A percentile compares a stretch with the other conserved stretches of the same genome.
Evolutionary conservation across 2,113 vertebrate genomes (phyloP).

Genomic region (Zosterops pallidus): DNA sequence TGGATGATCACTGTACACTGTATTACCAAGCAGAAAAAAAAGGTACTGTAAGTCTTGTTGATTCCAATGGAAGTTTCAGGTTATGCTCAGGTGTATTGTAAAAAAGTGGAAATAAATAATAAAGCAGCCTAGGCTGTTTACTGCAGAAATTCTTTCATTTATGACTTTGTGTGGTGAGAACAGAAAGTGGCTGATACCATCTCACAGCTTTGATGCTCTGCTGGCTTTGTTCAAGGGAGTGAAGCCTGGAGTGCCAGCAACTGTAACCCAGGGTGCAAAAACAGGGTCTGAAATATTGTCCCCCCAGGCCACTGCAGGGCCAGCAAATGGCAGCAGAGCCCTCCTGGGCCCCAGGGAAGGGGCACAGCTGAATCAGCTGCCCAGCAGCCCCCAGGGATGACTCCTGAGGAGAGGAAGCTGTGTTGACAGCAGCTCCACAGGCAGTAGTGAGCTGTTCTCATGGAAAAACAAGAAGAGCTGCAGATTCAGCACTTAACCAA

Average conservation of each 20-base stretch:
- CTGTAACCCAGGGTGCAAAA: neutral
- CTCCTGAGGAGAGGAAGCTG: neutral
- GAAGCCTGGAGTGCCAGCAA: neutral
- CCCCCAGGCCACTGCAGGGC: neutral
- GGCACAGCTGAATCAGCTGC: neutral
- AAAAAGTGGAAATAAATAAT: conserved; percentile 8
- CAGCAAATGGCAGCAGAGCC: neutral
- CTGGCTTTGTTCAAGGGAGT: neutral
- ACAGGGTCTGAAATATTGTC: neutral
- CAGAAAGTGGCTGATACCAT: neutral
- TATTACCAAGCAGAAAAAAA: neutral
- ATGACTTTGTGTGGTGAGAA: neutral
- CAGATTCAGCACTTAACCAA: neutral
- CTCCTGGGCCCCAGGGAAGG: neutral
- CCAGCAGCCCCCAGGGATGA: neutral
- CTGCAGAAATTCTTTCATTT: neutral
- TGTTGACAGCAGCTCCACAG: conserved; percentile 25
- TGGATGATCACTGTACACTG: conserved; percentile 13
- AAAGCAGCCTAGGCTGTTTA: neutral
- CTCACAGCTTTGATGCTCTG: neutral
- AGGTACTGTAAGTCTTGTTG: neutral
- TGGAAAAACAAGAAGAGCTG: neutral
- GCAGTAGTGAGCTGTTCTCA: neutral
- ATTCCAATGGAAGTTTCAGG: neutral
- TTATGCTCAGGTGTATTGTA: neutral